Evolutionary conservation across 2,888 invertebrate genomes (phyloP), one percentile per base, ranked within the genome.

Genomic region (Epinotia brunnichana): DNA sequence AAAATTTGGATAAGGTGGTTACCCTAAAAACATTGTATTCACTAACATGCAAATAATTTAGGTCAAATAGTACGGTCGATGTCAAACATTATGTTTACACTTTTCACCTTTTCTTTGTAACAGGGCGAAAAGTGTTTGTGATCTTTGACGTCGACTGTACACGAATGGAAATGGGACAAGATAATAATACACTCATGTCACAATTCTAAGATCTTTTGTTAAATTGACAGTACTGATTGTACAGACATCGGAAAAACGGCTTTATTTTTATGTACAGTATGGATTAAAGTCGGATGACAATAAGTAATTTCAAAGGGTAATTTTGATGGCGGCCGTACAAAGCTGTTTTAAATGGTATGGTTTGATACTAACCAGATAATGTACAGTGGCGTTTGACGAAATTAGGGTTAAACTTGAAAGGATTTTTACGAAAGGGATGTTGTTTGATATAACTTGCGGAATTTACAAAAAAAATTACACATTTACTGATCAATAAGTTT

Each of bases 361-460:
- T 92, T 91, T 87, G 87, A 90, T 2, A 82, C 83, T 89, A 90
- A 92, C 91, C 91, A 90, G 90, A 91, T 87, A 87, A 82, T 88
- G 86, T 89, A 85, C 77, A 81, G 83, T 80, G 84, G 79, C 82
- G 79, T 82, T 83, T 81, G 77, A 61, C 61, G 63, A 29, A 19
- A 60, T 35, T 17, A n/a, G 5, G 35, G 41, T 48, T 60, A 35
- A 39, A 53, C 41, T 19, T 11, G 24, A 48, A 5, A n/a, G 48
- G 48, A n/a, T 48, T 48, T 48, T 48, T n/a, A 48, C 15, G 44
- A 44, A 44, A 44, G 15, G 3, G 11, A 44, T 44, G 11, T n/a
- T n/a, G n/a, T n/a, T n/a, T n/a, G n/a, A n/a, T n/a, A n/a, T n/a
- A n/a, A n/a, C n/a, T n/a, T n/a, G n/a, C n/a, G n/a, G n/a, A n/a